A percentile compares a stretch with the other conserved stretches of the same genome.
phyloP scores from a whole-genome alignment of 30 jellyfish, hydroid and myxozoan species.

The Mastigias papua region DNA sequence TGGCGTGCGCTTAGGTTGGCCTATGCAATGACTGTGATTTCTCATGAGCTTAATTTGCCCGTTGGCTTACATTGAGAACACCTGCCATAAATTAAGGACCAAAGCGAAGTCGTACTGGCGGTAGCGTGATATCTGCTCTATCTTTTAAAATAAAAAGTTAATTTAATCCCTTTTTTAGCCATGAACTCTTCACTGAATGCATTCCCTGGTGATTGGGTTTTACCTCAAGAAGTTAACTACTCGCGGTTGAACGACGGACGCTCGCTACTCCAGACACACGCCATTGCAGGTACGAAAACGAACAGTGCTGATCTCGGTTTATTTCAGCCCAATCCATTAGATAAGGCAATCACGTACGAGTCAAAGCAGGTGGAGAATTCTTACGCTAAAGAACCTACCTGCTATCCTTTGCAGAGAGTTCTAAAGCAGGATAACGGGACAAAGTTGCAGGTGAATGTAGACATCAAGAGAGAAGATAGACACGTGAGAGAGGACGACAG shows the following conservation, averaged over 20 bases:
- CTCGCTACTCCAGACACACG: conserved; percentile 1
- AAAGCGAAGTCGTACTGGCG: not conserved
- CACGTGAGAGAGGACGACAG: not conserved
- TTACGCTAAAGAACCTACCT: conserved; percentile 29
- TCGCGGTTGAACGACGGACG: conserved; percentile 8
- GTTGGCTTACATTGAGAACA: not conserved
- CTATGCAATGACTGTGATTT: conserved; percentile 21
- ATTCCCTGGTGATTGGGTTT: conserved; percentile 55
- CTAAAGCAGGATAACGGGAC: conserved; percentile 28
- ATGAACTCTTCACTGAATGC: conserved; percentile 58
- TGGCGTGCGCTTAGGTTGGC: not conserved
- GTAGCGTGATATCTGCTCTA: not conserved
- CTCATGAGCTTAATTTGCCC: not conserved
- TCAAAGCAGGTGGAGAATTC: conserved; percentile 23
- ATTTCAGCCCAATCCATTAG: conserved; percentile 19
- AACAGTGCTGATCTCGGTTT: not conserved
- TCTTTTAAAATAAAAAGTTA: no score
- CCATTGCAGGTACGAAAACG: not conserved
- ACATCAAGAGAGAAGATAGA: not conserved
- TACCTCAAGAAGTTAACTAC: not conserved
- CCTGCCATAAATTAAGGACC: conserved; percentile 5
- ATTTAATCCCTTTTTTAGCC: conserved; percentile 18
- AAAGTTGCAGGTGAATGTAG: not conserved
- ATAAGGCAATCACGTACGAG: conserved; percentile 12
- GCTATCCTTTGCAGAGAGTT: conserved; percentile 50